A percentile compares a stretch with the other conserved stretches of the same genome.
phyloP scores from a whole-genome alignment of 2,113 vertebrate species.

The Poicephalus meyeri region DNA sequence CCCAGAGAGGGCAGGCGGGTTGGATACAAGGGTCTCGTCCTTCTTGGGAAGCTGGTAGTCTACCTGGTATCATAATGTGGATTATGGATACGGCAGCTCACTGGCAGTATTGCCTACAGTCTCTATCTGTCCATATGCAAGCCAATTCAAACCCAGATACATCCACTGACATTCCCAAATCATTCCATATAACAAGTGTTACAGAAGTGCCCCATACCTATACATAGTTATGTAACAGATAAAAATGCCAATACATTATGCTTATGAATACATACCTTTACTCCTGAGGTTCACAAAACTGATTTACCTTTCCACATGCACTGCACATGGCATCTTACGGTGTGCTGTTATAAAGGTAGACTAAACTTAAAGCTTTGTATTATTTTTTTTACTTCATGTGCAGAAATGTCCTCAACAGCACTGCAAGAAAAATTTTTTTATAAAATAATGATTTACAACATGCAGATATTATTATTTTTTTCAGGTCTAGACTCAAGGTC shows the following conservation, averaged over 20 bases:
- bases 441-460: neutral
- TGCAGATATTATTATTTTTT: neutral
- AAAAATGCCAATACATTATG: neutral
- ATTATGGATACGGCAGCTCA: fast-evolving
- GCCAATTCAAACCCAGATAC: neutral
- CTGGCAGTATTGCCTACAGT: neutral
- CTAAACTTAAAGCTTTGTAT: neutral
- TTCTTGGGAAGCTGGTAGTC: too few relatives aligned
- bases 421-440: neutral
- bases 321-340: neutral
- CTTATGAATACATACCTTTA: neutral
- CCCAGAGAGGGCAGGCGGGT: too few relatives aligned
- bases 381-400: neutral
- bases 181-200: neutral
- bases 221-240: neutral
- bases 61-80: too few relatives aligned
- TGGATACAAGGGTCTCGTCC: too few relatives aligned
- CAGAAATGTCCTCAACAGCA: neutral
- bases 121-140: neutral
- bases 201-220: neutral
- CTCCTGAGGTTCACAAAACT: neutral
- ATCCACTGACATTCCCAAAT: neutral
- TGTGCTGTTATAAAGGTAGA: neutral
- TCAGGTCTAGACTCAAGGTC: neutral
- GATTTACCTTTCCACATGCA: neutral